Base-by-base conservation (phyloP, 2,113 vertebrate genomes). In the Struthio camelus region DNA sequence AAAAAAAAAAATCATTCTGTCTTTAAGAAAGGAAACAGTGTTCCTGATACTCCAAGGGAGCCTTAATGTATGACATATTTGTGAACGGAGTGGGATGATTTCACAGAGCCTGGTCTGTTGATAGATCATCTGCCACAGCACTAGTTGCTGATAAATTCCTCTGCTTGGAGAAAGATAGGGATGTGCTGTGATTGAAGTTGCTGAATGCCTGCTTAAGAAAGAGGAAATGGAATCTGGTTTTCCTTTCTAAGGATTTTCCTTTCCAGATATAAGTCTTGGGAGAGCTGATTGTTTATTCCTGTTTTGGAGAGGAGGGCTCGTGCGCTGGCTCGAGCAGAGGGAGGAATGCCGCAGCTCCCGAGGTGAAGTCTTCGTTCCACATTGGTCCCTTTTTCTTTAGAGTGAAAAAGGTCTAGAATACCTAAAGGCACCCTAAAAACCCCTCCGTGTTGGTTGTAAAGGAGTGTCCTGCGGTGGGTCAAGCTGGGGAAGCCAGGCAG, bases 261-360 rank as follows among this genome's bases (percentile, higher is more conserved):
- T 89, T 59, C 16, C 0, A 0, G 7, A 72, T 17, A 8, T 23
- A 69, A 44, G 14, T 61, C 22, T 56, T 72, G 19, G 54, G 48
- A 93, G 38, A 51, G 7, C 3, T 36, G 11, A 17, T 51, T 84
- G 16, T 22, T 62, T 42, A n/a, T 22, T 38, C 5, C 23, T 50
- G 1, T 32, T 87, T 70, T 13, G 58, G 34, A 76, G 10, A 69
- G 51, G 5, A 76, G 10, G 84, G 8, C 9, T 79, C 87, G 85
- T 80, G 9, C 5, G 69, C 18, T 42, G 20, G 13, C 27, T 77
- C 2, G 0, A 1, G 0, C 2, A 53, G 3, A 2, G 9, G 30
- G 14, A 61, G 14, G 11, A 11, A 36, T 9, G 3, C 2, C 0
- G 0, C 17, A n/a, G 19, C 14, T 25, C 38, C 4, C 51, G 18